These are phyloP conservation scores for Aricia agestis DNA, from an alignment of 1,140 invertebrate genomes.

Conservation along the genomic window DNA sequence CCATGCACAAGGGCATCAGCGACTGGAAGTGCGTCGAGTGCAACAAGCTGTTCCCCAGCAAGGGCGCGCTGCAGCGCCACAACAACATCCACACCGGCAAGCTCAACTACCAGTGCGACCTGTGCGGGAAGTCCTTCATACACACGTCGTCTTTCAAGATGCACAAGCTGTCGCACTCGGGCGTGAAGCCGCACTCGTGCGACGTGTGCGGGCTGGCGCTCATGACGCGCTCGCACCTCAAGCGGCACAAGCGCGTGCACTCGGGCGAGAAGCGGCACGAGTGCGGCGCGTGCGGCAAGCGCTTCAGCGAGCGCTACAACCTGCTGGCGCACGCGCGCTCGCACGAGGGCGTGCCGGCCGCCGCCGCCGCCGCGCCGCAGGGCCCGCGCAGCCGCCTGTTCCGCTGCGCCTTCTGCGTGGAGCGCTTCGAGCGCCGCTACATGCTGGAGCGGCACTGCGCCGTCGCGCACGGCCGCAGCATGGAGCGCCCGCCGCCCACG, in stretches of 20 bases:
- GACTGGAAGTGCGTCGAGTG: conserved; percentile 85
- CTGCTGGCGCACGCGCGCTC: conserved; percentile 47
- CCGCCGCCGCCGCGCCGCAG: conserved; percentile 12
- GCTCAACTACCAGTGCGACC: conserved; percentile 78
- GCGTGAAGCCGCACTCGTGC: conserved; percentile 79
- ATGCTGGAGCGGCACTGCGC: conserved; percentile 67
- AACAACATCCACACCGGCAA: conserved; percentile 82
- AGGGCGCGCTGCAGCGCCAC: conserved; percentile 80
- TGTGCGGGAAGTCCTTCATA: conserved; percentile 82
- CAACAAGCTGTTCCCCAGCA: conserved; percentile 85
- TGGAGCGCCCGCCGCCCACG: conserved; percentile 61
- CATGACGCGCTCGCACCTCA: conserved; percentile 80
- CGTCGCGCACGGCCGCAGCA: conserved; percentile 55
- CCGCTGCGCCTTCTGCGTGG: conserved; percentile 63
- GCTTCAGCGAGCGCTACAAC: conserved; percentile 78
- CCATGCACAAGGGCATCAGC: conserved; percentile 81
- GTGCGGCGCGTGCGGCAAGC: conserved; percentile 78
- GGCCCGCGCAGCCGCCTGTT: conserved; percentile 45
- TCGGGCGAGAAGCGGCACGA: conserved; percentile 79
- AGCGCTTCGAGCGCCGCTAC: conserved; percentile 60
- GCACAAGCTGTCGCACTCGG: conserved; percentile 80
- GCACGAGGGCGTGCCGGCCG: conserved; percentile 21
- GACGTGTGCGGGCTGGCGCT: conserved; percentile 77
- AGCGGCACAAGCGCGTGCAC: conserved; percentile 80
- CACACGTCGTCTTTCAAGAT: conserved; percentile 83